Conservation (phyloP, 2,797 vertebrate species). For the Acanthiza pusilla region DNA sequence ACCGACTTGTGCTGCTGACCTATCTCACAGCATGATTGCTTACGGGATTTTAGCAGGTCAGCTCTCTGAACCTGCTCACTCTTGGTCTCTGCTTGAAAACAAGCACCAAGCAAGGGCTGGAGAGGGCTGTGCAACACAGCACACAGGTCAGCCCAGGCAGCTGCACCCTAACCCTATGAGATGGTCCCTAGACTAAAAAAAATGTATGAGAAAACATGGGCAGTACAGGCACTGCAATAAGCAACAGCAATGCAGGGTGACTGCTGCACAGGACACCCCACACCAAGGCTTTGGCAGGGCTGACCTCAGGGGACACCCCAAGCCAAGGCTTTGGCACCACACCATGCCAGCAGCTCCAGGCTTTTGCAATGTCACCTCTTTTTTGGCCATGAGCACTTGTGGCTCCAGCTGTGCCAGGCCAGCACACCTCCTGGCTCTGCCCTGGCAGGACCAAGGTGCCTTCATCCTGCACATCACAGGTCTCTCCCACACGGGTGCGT, state of each 20-base stretch:
- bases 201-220: accelerated
- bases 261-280: accelerated
- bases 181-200: too few species aligned
- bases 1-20: neutral
- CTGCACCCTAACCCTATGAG: neutral
- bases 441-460: accelerated
- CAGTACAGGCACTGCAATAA: too few species aligned
- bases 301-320: neutral
- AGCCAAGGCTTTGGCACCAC: accelerated
- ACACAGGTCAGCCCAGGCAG: accelerated
- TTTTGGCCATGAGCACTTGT: accelerated
- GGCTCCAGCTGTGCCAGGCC: neutral
- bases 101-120: accelerated
- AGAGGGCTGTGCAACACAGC: too few species aligned
- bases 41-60: accelerated
- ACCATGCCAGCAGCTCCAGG: neutral
- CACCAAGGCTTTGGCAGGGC: neutral
- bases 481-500: accelerated
- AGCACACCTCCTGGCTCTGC: too few species aligned
- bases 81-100: neutral
- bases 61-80: neutral
- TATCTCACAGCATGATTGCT: neutral
- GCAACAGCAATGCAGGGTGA: accelerated
- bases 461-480: neutral
- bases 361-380: accelerated